Evolutionary conservation across 2,888 invertebrate species (phyloP).

Genomic region (Bembecia ichneumoniformis): DNA sequence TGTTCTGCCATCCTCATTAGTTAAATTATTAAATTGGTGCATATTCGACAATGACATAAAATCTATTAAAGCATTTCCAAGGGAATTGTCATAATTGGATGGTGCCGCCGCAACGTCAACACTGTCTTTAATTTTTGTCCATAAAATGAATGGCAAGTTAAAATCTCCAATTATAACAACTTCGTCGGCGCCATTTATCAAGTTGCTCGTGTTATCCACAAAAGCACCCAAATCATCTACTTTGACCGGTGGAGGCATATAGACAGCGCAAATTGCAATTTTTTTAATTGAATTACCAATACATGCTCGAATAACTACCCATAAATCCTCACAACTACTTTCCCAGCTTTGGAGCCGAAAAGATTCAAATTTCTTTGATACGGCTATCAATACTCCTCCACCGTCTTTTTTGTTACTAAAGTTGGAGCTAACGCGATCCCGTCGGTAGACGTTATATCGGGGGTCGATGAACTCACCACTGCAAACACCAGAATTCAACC

Average conservation of each 20-base stretch:
- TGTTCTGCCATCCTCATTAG: no score
- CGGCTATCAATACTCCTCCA: not conserved
- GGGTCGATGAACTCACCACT: not conserved
- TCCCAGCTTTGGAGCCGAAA: not conserved
- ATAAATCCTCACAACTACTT: not conserved
- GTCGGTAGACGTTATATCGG: not conserved
- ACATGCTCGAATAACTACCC: not conserved
- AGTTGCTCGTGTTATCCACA: no score
- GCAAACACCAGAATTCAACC: not conserved
- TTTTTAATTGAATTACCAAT: not conserved
- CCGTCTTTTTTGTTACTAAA: not conserved
- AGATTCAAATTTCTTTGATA: no score
- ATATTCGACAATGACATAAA: not conserved
- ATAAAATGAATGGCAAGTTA: no score
- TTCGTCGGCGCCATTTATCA: no score
- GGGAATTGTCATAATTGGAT: not conserved
- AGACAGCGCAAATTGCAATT: no score
- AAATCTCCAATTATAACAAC: no score
- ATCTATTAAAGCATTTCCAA: not conserved
- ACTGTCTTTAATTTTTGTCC: no score
- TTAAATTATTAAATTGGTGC: not conserved
- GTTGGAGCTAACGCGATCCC: not conserved
- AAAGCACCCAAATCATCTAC: no score
- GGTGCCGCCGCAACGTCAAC: no score
- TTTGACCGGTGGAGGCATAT: no score